phyloP scores from a whole-genome alignment of 2,797 vertebrate species.

The Balearica regulorum region DNA sequence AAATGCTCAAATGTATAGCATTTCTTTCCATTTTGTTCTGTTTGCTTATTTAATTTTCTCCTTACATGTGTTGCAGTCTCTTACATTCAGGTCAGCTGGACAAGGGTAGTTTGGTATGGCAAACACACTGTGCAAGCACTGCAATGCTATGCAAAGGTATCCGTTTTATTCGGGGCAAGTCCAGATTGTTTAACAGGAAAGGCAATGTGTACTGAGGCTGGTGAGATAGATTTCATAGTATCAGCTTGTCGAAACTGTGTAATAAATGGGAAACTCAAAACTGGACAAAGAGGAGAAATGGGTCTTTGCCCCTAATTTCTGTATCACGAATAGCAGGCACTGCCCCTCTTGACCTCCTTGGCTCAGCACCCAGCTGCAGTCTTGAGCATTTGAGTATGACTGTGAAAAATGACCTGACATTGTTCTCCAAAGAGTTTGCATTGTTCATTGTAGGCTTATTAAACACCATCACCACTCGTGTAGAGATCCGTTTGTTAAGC shows the following conservation, averaged over 20 bases:
- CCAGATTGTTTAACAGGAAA: slow-evolving; percentile 28
- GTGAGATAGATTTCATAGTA: not conserved
- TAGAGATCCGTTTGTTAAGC: not conserved
- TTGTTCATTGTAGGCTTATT: not conserved
- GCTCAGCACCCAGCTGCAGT: not conserved
- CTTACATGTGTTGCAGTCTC: not conserved
- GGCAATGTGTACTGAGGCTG: not conserved
- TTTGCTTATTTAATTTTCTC: not conserved
- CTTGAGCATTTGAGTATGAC: not conserved
- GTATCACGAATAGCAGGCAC: not conserved
- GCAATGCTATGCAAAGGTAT: not conserved
- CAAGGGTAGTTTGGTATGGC: not conserved
- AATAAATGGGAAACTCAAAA: not conserved
- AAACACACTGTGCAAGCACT: not conserved
- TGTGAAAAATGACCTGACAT: not conserved
- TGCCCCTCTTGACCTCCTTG: not conserved
- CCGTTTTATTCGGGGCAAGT: not conserved
- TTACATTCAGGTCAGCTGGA: not conserved
- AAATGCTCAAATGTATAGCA: not conserved
- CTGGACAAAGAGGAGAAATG: not conserved
- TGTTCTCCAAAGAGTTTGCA: not conserved
- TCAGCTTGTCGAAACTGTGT: not conserved
- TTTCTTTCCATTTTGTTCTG: not conserved
- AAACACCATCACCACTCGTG: not conserved
- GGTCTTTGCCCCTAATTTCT: not conserved